Conservation (phyloP, 1,140 invertebrate genomes). For the Caerostris extrusa region DNA sequence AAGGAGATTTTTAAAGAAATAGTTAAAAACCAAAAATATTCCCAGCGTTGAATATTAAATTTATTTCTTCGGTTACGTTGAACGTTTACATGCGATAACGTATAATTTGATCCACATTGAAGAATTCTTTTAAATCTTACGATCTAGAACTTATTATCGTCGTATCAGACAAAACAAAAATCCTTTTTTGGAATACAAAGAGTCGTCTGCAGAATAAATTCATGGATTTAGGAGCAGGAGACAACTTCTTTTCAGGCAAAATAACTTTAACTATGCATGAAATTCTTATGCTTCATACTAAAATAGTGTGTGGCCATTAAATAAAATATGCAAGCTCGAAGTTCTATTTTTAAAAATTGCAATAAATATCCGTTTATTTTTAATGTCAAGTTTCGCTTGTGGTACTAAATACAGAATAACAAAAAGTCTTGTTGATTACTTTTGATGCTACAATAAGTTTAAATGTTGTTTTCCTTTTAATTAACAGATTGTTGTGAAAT, state of each 20-base stretch:
- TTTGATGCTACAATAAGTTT: too few relatives aligned
- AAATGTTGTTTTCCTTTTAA: too few relatives aligned
- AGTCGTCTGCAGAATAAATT: background rate
- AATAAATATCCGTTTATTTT: too few relatives aligned
- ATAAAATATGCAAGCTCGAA: too few relatives aligned
- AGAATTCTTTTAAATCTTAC: background rate
- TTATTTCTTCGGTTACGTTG: background rate
- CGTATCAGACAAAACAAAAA: background rate
- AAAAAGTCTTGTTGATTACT: too few relatives aligned
- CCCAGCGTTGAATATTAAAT: background rate
- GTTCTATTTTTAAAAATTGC: too few relatives aligned
- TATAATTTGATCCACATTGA: background rate
- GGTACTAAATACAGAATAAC: too few relatives aligned
- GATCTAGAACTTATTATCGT: background rate
- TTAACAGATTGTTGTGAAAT: too few relatives aligned
- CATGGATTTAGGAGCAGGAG: background rate
- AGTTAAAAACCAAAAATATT: conserved; percentile 5
- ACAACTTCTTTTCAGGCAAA: background rate
- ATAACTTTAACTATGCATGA: background rate
- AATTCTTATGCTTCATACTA: too few relatives aligned
- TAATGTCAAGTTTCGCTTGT: too few relatives aligned
- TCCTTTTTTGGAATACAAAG: background rate
- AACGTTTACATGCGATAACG: background rate
- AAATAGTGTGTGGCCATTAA: too few relatives aligned
- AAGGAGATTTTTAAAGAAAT: background rate